These are phyloP conservation scores for Noctua comes DNA, from an alignment of 2,888 invertebrate genomes.

Conservation along the genomic window DNA sequence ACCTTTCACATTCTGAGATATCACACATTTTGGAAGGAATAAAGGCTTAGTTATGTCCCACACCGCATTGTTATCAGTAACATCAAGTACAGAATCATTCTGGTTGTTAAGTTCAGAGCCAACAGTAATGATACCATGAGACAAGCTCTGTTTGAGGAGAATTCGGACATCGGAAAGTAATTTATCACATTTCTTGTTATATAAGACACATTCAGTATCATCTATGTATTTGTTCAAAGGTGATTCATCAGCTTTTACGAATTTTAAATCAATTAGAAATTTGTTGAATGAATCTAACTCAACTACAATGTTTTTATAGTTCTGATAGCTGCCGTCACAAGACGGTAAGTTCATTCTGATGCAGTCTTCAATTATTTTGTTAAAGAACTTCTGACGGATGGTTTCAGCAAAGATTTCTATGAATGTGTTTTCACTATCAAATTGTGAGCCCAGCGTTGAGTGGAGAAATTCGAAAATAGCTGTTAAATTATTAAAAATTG, in stretches of 20 bases:
- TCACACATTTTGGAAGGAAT: slow-evolving; percentile 84
- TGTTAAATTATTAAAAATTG: slow-evolving; percentile 85
- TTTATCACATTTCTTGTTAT: slow-evolving; percentile 87
- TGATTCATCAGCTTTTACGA: slow-evolving; percentile 81
- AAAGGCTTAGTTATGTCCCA: slow-evolving; percentile 83
- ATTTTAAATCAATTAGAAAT: slow-evolving; percentile 86
- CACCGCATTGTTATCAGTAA: slow-evolving; percentile 71
- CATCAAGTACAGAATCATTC: slow-evolving; percentile 78
- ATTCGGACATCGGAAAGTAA: slow-evolving; percentile 81
- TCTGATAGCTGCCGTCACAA: slow-evolving; percentile 82
- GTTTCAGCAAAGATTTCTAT: slow-evolving; percentile 84
- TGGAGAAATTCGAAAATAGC: slow-evolving; percentile 87
- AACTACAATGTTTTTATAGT: slow-evolving; percentile 83
- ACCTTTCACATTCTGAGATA: slow-evolving; percentile 84
- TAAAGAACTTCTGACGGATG: slow-evolving; percentile 83
- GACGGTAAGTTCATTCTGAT: slow-evolving; percentile 84
- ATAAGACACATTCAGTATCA: slow-evolving; percentile 85
- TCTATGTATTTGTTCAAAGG: slow-evolving; percentile 85
- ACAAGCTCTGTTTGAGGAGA: slow-evolving; percentile 81
- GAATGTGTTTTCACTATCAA: slow-evolving; percentile 82
- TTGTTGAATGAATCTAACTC: slow-evolving; percentile 87
- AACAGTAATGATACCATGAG: slow-evolving; percentile 79
- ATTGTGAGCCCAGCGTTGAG: slow-evolving; percentile 83
- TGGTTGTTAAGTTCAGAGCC: slow-evolving; percentile 70
- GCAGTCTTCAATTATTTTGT: slow-evolving; percentile 86